Base-by-base conservation (phyloP, 2,113 vertebrate genomes). In the Paramisgurnus dabryanus region DNA sequence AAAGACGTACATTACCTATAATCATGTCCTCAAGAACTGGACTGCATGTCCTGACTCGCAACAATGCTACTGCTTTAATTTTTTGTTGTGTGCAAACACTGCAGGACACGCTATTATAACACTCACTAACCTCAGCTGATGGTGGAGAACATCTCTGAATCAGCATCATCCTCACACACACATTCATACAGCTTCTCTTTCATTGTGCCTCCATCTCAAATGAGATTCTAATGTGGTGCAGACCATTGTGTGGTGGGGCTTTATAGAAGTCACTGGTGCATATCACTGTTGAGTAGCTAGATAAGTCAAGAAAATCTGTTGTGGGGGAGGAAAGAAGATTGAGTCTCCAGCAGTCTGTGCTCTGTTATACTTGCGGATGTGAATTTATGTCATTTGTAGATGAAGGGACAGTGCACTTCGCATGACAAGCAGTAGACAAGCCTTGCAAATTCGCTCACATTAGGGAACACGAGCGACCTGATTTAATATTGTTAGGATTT, bases 341-440 rank as follows among this genome's bases (percentile, higher is more conserved):
- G 9, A 61, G 66, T 55, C 53, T 72, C 27, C 15, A 58, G 41
- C 27, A 39, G 27, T 73, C 61, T 73, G 63, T 81, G 72, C 60
- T 79, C 57, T 58, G 65, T 70, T 84, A 72, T 70, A 79, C 76
- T 79, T 75, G 76, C 58, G 73, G 65, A 63, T 40, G 65, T 66
- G 65, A 69, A 78, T 81, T 73, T 79, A 53, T 66, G 78, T 73
- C 10, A 66, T 57, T 53, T 65, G 49, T 72, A 66, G 78, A 80
- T 73, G 78, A 79, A 78, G 74, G 69, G 55, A 67, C 22, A 18
- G 67, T 60, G 67, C 78, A 80, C 17, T 64, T 64, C 69, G 50
- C 61, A 78, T 77, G 79, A 78, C 79, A 83, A 77, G 73, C 63
- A 22, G 66, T 27, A 78, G 79, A 81, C 83, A 84, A 75, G 80